Base-by-base conservation (phyloP, 2,888 invertebrate genomes). In the Gordius sp. region DNA sequence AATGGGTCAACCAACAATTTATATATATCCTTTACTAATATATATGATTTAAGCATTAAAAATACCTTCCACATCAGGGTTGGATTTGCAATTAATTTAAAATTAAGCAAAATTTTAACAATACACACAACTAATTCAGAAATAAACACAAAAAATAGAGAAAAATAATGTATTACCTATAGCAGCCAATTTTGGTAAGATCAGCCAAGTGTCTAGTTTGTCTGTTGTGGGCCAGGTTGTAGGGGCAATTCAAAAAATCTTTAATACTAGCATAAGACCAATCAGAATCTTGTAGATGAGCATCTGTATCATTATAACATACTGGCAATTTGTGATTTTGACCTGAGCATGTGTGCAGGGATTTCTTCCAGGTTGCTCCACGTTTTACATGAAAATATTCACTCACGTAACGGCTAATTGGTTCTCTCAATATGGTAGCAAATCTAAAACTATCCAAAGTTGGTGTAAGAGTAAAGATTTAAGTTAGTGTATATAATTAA, bases 131-230 rank as follows among this genome's bases (percentile, higher is more conserved):
- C n/a, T n/a, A n/a, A n/a, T n/a, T n/a, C n/a, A n/a, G n/a, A n/a
- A n/a, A n/a, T n/a, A n/a, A n/a, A n/a, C n/a, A n/a, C n/a, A n/a
- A n/a, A n/a, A n/a, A n/a, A n/a, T n/a, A n/a, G n/a, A n/a, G n/a
- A n/a, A n/a, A n/a, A n/a, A n/a, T n/a, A n/a, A n/a, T n/a, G n/a
- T n/a, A n/a, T n/a, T n/a, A 39, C 57, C 91, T 84, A 72, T 97
- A 97, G 72, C 97, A 97, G 59, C 86, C 85, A 39, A 93, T 81
- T 56, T 89, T 75, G 59, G 83, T 82, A 62, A 97, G 74, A 73
- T 97, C 87, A 18, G 93, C 84, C 65, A 97, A 70, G 97, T 97
- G 99, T 63, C 93, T 76, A 1, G 93, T 91, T 73, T 93, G 93
- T 60, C 97, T 66, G 72, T 99, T 93, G 66, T 79, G 80, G 23